Base-by-base conservation (phyloP, 1,140 invertebrate species). In the Apis florea region DNA sequence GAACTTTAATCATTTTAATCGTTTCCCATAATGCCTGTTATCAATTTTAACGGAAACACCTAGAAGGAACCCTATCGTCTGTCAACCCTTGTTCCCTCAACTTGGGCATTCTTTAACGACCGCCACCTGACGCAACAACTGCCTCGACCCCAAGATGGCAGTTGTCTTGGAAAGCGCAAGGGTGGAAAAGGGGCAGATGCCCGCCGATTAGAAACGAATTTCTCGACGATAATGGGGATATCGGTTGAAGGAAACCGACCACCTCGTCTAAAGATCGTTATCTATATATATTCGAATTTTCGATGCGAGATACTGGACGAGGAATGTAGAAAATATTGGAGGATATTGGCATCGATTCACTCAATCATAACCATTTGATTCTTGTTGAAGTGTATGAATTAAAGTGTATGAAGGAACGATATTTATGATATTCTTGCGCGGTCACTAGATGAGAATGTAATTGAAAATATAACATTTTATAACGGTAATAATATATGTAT, bases 121-220 rank as follows among this genome's bases (percentile, higher is more conserved):
- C 83, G 69, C 91, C 91, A 92, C 89, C 91, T 92, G 91, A 92
- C 91, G 91, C 90, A 59, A 78, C 91, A 92, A 92, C 90, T 92
- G 91, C 85, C 90, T 74, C 40, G 31, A 17, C 51, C 88, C 68
- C 73, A 74, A 88, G 85, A 67, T 88, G 85, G 79, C 91, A 90
- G 90, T 91, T 91, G 89, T 86, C 89, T 87, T 79, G 72, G 70
- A 79, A 71, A 71, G 85, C 82, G 85, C 17, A 84, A 84, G 86
- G 85, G 85, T 80, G 49, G 72, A 85, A 90, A 85, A 84, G 75
- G 77, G 86, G 91, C 92, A 92, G 91, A 92, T 92, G 92, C 86
- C 83, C 58, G 56, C 75, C 87, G 88, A 92, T 91, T 91, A 90
- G 88, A 90, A 90, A 91, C 78, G 85, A 88, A 85, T 88, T 90